Evolutionary conservation across 1,140 invertebrate species (phyloP).

Genomic region (Drosophila tani): DNA sequence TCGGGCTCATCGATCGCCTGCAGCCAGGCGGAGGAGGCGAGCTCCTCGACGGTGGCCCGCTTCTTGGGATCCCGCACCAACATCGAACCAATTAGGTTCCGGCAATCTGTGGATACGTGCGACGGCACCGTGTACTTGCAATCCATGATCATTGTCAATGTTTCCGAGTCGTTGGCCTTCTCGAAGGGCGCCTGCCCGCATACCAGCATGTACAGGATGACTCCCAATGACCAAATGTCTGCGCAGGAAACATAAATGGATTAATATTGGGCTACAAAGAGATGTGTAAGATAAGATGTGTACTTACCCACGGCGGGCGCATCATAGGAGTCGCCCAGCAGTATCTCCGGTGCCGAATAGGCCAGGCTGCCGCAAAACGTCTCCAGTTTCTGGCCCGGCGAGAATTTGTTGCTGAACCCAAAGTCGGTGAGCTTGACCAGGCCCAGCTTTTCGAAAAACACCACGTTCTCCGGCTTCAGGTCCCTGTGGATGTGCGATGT

Average conservation of each 20-base stretch:
- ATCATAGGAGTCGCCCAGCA: conserved; percentile 97
- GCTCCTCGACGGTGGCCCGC: conserved; percentile 94
- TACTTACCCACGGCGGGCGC: conserved; percentile 96
- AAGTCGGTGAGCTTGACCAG: conserved; percentile 99
- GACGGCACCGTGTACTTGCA: conserved; percentile 98
- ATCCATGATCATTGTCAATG: conserved; percentile 99
- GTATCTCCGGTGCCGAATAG: conserved; percentile 99
- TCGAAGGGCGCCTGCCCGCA: conserved; percentile 99
- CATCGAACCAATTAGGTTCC: conserved; percentile 95
- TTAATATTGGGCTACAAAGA: conserved; percentile 22
- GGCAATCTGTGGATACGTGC: conserved; percentile 94
- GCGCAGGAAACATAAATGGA: conserved; percentile 32
- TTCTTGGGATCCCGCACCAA: conserved; percentile 96
- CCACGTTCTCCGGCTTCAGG: conserved; percentile 99
- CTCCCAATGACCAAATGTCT: conserved; percentile 99
- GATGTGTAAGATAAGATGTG: too few relatives aligned
- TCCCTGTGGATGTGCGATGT: conserved; percentile 92
- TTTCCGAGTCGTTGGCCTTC: conserved; percentile 99
- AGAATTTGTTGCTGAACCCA: conserved; percentile 99
- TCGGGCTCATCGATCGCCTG: conserved; percentile 83
- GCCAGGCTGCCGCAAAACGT: conserved; percentile 99
- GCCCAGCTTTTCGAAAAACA: conserved; percentile 98
- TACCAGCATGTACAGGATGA: conserved; percentile 99
- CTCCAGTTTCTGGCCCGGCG: conserved; percentile 98
- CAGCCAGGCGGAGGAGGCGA: conserved; percentile 95